Base-by-base conservation (phyloP, 2,888 invertebrate genomes). In the Cactoblastis cactorum region DNA sequence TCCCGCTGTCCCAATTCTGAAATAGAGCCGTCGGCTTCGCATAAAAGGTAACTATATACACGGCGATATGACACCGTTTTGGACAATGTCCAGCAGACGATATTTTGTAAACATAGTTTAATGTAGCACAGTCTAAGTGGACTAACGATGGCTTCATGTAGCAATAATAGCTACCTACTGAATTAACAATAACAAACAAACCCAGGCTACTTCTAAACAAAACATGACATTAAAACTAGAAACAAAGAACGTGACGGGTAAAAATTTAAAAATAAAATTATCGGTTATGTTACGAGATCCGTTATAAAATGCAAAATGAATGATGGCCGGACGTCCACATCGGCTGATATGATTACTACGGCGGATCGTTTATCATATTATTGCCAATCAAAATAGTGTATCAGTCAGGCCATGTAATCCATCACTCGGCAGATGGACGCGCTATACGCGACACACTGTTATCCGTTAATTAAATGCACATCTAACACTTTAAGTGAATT, bases 301-400 rank as follows among this genome's bases (percentile, higher is more conserved):
- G 65, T 71, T 69, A 69, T 72, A 80, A 78, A 80, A 81, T 77
- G 74, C 73, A 63, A 74, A 74, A 80, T 83, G 83, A 84, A 77
- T 76, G 78, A 85, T 83, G 80, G 74, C 72, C 79, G 77, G 73
- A 68, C 70, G 74, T 75, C 74, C 69, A 74, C 74, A 71, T 75
- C 74, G 79, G 77, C 77, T 80, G 81, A 83, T 83, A 75, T 80
- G 79, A 82, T 80, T 78, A 83, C 83, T 80, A 76, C 72, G 74
- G 72, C 74, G 81, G 81, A 81, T 86, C 83, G 76, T 84, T 83
- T 79, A 84, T 87, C 82, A 84, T 83, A 87, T 81, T 87, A 85
- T 85, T 86, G 88, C 88, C 89, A 88, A 88, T 89, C 89, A 89
- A 89, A 89, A 89, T 89, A 88, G 88, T 88, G 89, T 89, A 81